These are phyloP conservation scores for Bovichtus variegatus DNA, from an alignment of 2,797 vertebrate species.

Conservation along the genomic window DNA sequence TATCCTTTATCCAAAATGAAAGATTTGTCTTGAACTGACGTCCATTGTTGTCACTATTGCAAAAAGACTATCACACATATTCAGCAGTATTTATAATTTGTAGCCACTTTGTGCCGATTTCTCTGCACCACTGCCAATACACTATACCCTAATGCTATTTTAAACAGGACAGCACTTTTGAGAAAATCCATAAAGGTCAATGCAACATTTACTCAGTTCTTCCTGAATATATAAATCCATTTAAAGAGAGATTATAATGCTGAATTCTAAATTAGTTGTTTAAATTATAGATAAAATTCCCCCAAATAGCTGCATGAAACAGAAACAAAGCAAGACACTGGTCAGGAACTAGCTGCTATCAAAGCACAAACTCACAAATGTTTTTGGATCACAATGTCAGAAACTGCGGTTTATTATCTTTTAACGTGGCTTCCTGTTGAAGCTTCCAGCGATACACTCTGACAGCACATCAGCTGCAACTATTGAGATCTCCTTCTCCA, in stretches of 20 bases:
- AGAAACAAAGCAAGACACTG: neutral
- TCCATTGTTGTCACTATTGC: neutral
- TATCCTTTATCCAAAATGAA: constrained; percentile 7
- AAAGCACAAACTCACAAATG: constrained; percentile 13
- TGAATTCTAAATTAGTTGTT: neutral
- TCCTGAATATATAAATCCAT: neutral
- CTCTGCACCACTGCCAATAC: neutral
- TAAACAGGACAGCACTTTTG: neutral
- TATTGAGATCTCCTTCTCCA: neutral
- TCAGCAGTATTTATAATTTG: constrained; percentile 20
- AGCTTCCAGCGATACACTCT: constrained; percentile 32
- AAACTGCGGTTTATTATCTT: constrained; percentile 17
- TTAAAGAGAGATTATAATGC: neutral
- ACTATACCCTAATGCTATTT: neutral
- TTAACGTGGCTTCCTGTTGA: constrained; percentile 12
- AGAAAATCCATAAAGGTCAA: neutral
- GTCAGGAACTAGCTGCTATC: neutral
- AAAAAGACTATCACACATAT: constrained; percentile 3
- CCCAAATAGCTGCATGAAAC: neutral
- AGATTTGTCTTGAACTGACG: constrained; percentile 1
- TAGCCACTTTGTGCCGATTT: constrained; percentile 3
- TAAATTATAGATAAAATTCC: neutral
- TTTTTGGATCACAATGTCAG: constrained; percentile 1
- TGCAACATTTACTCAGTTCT: constrained; percentile 4
- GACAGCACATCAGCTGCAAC: constrained; percentile 47